phyloP scores from a whole-genome alignment of 2,888 invertebrate genomes.

The Lamproptera curius region DNA sequence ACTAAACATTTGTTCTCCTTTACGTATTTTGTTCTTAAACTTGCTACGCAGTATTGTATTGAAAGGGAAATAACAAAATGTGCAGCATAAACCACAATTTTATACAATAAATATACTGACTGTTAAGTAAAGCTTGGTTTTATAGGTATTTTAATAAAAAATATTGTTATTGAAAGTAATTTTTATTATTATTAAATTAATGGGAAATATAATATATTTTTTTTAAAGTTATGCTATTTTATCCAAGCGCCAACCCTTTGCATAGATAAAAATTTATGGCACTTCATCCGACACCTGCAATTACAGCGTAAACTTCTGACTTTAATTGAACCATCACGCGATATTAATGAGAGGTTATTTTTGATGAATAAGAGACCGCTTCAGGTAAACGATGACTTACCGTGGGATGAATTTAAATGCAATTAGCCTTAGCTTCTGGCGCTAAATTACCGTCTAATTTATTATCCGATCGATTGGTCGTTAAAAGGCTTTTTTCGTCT shows the following conservation, averaged over 20 bases:
- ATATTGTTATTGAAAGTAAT: too few relatives aligned
- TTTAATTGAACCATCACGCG: conserved; percentile 22
- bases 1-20: too few relatives aligned
- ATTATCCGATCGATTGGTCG: conserved; percentile 10
- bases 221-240: too few relatives aligned
- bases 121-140: too few relatives aligned
- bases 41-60: too few relatives aligned
- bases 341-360: conserved; percentile 18
- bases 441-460: conserved; percentile 14
- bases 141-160: too few relatives aligned
- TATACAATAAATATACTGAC: too few relatives aligned
- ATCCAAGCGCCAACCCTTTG: conserved; percentile 1
- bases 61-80: too few relatives aligned
- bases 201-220: too few relatives aligned
- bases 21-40: too few relatives aligned
- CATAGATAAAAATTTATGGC: conserved; percentile 15
- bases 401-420: conserved; percentile 17
- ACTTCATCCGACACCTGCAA: conserved; percentile 15
- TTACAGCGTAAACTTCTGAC: conserved; percentile 20
- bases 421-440: conserved; percentile 18
- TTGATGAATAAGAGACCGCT: conserved; percentile 18
- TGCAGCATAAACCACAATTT: too few relatives aligned
- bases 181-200: too few relatives aligned
- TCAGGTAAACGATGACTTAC: conserved; percentile 14
- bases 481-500: conserved; percentile 8